Base-by-base conservation (phyloP, 2,797 vertebrate species). In the Neosilurus hyrtlii region DNA sequence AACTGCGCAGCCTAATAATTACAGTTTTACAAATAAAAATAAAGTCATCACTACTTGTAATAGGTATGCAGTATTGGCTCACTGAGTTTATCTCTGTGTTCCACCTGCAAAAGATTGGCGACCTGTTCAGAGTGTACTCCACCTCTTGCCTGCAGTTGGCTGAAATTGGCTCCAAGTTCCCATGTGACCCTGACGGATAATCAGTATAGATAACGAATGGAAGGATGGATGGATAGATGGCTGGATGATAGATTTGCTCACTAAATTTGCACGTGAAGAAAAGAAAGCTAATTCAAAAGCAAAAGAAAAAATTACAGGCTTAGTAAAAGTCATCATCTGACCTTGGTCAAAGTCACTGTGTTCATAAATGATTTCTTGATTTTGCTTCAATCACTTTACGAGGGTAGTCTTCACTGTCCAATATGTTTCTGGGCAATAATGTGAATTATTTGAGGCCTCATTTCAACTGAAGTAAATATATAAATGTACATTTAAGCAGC, bases 311-410 rank as follows among this genome's bases (percentile, higher is more conserved):
- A 66, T 72, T 77, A 71, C 66, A 68, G 15, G 56, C 67, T 51
- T 56, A 30, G 14, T 22, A 76, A 81, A 24, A 81, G 22, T 78
- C 51, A 82, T 73, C 51, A 15, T 82, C n/a, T 76, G 63, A 79
- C 80, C 80, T 82, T 82, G 75, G 61, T 15, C 35, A 16, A 61
- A 73, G 54, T 51, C 52, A 78, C 15, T 35, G 66, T 54, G 68
- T 73, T 78, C 24, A 65, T 82, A 81, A 79, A 57, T 72, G 43
- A 71, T 80, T 63, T 35, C 16, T 30, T 24, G 8, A 77, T 63
- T 54, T 76, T 22, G 37, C 54, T 24, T 84, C 81, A 61, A 43
- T 49, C 43, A 61, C 51, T 80, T 56, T 73, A 75, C 24, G 61
- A 20, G 59, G 54, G 51, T 10, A 62, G 2, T 76, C 9, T 67